Percentiles rank a stretch among this genome's conserved stretches.
Evolutionary conservation across 1,140 invertebrate species (phyloP).

Genomic region (Diplogasteroides magnus): DNA sequence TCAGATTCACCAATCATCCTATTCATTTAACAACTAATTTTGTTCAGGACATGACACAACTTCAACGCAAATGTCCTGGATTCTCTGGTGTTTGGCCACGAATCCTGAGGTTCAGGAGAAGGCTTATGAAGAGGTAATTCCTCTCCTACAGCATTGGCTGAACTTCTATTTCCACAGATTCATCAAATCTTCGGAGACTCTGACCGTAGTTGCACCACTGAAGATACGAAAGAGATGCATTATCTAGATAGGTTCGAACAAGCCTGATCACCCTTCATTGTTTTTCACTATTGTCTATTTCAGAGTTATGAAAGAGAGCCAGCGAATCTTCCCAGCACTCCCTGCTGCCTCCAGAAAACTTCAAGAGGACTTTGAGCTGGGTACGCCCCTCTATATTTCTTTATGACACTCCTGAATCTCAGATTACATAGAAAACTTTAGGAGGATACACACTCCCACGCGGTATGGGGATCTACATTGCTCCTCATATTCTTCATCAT

Average conservation of each 20-base stretch:
- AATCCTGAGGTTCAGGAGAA: slow-evolving; percentile 64
- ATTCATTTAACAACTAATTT: too few relatives aligned
- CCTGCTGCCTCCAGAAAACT: slow-evolving; percentile 70
- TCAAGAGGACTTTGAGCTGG: slow-evolving; percentile 65
- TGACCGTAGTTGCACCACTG: slow-evolving; percentile 69
- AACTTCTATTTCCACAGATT: slow-evolving; percentile 9
- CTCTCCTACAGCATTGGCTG: slow-evolving; percentile 67
- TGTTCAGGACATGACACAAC: slow-evolving; percentile 50
- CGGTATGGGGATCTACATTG: slow-evolving; percentile 66
- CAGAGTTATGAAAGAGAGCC: slow-evolving; percentile 70
- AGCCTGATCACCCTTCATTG: background rate
- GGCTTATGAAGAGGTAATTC: slow-evolving; percentile 71
- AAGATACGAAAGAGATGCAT: slow-evolving; percentile 74
- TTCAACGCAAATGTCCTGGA: slow-evolving; percentile 68
- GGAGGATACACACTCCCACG: slow-evolving; percentile 62
- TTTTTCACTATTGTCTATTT: too few relatives aligned
- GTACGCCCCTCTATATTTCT: slow-evolving; percentile 8
- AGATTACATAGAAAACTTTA: slow-evolving; percentile 11
- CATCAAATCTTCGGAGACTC: slow-evolving; percentile 61
- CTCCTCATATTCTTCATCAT: slow-evolving; percentile 68
- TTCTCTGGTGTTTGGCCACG: slow-evolving; percentile 57
- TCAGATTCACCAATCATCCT: too few relatives aligned
- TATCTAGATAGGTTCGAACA: slow-evolving; percentile 73
- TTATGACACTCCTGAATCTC: background rate
- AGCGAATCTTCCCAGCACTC: slow-evolving; percentile 62